These are phyloP conservation scores for Silurus lanzhouensis DNA, from an alignment of 2,797 vertebrate genomes.

Conservation along the genomic window DNA sequence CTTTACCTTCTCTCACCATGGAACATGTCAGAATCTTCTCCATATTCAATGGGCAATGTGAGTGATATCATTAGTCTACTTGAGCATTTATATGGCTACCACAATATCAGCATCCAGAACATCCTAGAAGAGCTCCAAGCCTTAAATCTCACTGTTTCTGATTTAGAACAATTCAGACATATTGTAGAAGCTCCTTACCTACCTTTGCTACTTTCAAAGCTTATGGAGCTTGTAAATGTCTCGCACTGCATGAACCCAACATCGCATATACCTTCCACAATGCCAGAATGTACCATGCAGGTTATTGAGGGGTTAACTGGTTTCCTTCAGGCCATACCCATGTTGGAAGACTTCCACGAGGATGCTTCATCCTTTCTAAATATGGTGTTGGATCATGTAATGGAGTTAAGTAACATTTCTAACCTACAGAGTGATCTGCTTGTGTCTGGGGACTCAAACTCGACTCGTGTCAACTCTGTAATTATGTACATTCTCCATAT, in stretches of 20 bases:
- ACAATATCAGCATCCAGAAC: conserved; percentile 59
- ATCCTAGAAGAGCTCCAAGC: conserved; percentile 63
- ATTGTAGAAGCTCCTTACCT: conserved; percentile 56
- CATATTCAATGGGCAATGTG: conserved; percentile 51
- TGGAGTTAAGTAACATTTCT: conserved; percentile 44
- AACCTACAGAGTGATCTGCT: conserved; percentile 50
- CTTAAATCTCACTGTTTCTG: conserved; percentile 67
- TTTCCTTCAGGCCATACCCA: conserved; percentile 58
- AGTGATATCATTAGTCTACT: conserved; percentile 65
- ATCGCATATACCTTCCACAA: background rate
- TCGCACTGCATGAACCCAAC: conserved; percentile 64
- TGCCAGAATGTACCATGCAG: conserved; percentile 61
- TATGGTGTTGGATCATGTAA: conserved; percentile 52
- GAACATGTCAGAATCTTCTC: conserved; percentile 38
- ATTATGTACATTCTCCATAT: too few species aligned
- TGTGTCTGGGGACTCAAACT: too few species aligned
- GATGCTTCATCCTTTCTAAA: conserved; percentile 60
- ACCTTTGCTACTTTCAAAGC: conserved; percentile 56
- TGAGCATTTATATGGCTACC: conserved; percentile 52
- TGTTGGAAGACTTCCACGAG: conserved; percentile 25
- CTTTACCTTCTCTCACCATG: conserved; percentile 64
- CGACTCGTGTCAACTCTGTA: too few species aligned
- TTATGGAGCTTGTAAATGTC: conserved; percentile 55
- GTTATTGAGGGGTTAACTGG: conserved; percentile 56
- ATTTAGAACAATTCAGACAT: conserved; percentile 62